These are phyloP conservation scores for Aethes cnicana DNA, from an alignment of 2,888 invertebrate genomes.

Conservation along the genomic window DNA sequence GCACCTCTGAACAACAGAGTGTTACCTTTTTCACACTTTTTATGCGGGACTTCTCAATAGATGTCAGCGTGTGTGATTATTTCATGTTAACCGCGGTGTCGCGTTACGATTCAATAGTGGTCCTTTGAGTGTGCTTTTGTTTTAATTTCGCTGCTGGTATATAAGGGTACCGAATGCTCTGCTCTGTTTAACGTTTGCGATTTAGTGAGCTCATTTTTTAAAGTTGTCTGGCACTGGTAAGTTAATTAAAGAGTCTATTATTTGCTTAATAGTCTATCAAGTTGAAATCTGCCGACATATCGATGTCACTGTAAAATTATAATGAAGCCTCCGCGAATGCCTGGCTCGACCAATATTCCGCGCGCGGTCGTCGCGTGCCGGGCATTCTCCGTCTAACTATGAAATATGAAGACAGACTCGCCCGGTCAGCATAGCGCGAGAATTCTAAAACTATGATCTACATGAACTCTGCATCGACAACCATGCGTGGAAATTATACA, in stretches of 20 bases:
- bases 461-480: constrained; percentile 29
- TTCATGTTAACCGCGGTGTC: constrained; percentile 47
- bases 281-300: constrained; percentile 8
- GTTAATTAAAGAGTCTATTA: too few species aligned
- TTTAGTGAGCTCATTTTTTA: too few species aligned
- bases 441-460: constrained; percentile 52
- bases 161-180: too few species aligned
- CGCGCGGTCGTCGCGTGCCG: constrained; percentile 54
- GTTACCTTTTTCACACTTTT: constrained; percentile 71
- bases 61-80: constrained; percentile 51
- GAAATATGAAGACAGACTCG: constrained; percentile 61
- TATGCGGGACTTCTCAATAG: constrained; percentile 58
- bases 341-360: constrained; percentile 59
- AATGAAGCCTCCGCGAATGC: constrained; percentile 64
- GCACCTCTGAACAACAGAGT: constrained; percentile 74
- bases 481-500: constrained; percentile 26
- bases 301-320: constrained; percentile 52
- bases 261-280: too few species aligned
- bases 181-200: too few species aligned
- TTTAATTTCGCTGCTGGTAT: too few species aligned
- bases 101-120: constrained; percentile 51
- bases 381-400: constrained; percentile 57
- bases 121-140: constrained; percentile 32
- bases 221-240: too few species aligned
- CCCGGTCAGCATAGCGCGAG: constrained; percentile 47